A percentile compares a stretch with the other conserved stretches of the same genome.
Conservation (phyloP, 2,113 vertebrate species). For the Orientallactaga bullata region DNA sequence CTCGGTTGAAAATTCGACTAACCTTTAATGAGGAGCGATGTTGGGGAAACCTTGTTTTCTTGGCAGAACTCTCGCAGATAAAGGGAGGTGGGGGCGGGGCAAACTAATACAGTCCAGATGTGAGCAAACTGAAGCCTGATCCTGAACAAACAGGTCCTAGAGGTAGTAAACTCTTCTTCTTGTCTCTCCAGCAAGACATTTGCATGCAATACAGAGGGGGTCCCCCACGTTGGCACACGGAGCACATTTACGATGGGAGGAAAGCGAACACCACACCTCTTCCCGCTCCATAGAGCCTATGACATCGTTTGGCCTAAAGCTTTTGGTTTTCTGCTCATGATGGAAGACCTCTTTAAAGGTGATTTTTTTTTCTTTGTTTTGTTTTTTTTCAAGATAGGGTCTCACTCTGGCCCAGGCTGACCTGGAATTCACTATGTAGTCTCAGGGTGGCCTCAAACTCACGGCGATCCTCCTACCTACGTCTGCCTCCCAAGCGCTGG, state of each 20-base stretch:
- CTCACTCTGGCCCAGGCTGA: too few relatives aligned
- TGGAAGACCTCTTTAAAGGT: background rate
- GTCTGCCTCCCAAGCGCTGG: too few relatives aligned
- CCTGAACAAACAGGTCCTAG: constrained; percentile 79
- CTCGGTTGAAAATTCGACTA: constrained; percentile 80
- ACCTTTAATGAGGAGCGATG: constrained; percentile 86
- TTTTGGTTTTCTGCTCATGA: constrained; percentile 33
- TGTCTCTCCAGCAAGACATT: constrained; percentile 64
- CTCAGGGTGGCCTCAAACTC: too few relatives aligned
- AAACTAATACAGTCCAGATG: constrained; percentile 88
- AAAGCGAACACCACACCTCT: background rate
- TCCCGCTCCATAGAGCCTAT: background rate
- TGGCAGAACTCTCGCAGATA: constrained; percentile 83
- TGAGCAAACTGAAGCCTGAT: constrained; percentile 79
- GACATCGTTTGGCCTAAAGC: background rate
- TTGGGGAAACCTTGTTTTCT: constrained; percentile 79
- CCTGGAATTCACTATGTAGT: too few relatives aligned
- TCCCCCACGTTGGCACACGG: constrained; percentile 15
- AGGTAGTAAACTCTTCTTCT: constrained; percentile 81
- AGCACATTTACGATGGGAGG: background rate
- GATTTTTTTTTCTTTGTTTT: too few relatives aligned
- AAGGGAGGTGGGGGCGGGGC: constrained; percentile 70
- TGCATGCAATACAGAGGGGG: background rate
- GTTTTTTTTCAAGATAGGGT: too few relatives aligned
- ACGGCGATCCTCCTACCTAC: too few relatives aligned